phyloP scores from a whole-genome alignment of 2,797 vertebrate genomes.

The Sylvia borin region DNA sequence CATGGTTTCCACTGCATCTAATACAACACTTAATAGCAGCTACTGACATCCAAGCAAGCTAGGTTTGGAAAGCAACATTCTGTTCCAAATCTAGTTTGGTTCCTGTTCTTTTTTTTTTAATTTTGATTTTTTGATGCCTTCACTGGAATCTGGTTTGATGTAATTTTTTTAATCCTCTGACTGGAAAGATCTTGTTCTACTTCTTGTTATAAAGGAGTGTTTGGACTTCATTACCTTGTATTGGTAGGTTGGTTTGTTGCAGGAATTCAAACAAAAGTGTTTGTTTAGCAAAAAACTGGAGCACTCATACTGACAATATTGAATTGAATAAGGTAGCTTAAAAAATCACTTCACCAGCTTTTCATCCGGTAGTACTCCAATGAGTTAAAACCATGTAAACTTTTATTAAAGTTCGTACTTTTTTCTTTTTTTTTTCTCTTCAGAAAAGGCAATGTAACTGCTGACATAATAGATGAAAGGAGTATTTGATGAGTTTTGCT shows the following conservation, averaged over 20 bases:
- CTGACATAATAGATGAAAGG: not conserved
- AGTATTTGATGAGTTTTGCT: not conserved
- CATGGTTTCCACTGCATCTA: not conserved
- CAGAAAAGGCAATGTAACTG: not conserved
- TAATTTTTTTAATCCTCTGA: not conserved
- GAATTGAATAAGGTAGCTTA: not conserved
- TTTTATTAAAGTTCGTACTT: not conserved
- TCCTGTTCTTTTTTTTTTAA: not conserved
- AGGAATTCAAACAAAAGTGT: not conserved
- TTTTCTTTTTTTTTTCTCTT: accelerated
- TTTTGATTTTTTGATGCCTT: not conserved
- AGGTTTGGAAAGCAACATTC: not conserved
- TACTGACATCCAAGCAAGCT: not conserved
- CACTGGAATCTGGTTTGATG: not conserved
- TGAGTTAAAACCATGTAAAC: not conserved
- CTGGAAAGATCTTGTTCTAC: not conserved
- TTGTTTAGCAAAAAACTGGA: not conserved
- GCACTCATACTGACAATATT: not conserved
- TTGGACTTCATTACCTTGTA: not conserved
- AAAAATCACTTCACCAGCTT: not conserved
- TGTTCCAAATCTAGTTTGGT: not conserved
- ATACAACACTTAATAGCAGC: not conserved
- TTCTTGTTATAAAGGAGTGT: not conserved
- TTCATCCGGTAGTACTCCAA: not conserved
- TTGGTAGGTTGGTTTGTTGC: not conserved